phyloP scores from a whole-genome alignment of 1,140 invertebrate genomes.

The Stegodyphus dumicola region DNA sequence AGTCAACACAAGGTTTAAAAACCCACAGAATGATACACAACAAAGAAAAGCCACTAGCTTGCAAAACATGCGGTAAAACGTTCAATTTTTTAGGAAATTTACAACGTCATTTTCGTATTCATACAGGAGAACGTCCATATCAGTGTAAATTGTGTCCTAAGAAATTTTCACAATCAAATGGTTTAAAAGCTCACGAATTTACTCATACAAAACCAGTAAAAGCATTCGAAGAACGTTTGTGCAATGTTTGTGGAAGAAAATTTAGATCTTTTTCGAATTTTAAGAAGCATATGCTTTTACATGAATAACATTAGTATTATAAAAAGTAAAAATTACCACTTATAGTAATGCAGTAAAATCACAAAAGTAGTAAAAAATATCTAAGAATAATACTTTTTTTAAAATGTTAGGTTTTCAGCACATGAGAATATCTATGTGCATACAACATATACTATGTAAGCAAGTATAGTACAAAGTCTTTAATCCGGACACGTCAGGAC shows the following conservation, averaged over 20 bases:
- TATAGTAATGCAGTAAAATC: too few species aligned
- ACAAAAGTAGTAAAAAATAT: too few species aligned
- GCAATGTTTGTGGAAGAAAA: conserved; percentile 29
- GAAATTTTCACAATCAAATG: conserved; percentile 44
- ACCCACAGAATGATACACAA: conserved; percentile 51
- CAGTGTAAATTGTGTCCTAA: conserved; percentile 82
- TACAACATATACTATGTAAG: too few species aligned
- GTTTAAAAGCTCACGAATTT: conserved; percentile 44
- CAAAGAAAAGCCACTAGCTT: conserved; percentile 63
- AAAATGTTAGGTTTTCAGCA: too few species aligned
- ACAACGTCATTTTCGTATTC: conserved; percentile 82
- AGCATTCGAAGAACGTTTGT: conserved; percentile 8
- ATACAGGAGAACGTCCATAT: conserved; percentile 88
- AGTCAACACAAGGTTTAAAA: conserved; percentile 34
- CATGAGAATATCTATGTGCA: too few species aligned
- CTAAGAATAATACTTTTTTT: too few species aligned
- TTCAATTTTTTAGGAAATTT: conserved; percentile 81
- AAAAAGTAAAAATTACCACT: too few species aligned
- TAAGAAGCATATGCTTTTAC: conserved; percentile 40
- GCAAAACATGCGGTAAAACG: conserved; percentile 75
- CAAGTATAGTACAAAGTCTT: too few species aligned
- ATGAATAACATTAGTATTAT: neutral
- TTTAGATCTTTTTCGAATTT: conserved; percentile 39
- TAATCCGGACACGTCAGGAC: too few species aligned
- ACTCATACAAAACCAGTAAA: conserved; percentile 40